These are phyloP conservation scores for Asbolus verrucosus DNA, from an alignment of 1,140 invertebrate genomes.

Conservation along the genomic window DNA sequence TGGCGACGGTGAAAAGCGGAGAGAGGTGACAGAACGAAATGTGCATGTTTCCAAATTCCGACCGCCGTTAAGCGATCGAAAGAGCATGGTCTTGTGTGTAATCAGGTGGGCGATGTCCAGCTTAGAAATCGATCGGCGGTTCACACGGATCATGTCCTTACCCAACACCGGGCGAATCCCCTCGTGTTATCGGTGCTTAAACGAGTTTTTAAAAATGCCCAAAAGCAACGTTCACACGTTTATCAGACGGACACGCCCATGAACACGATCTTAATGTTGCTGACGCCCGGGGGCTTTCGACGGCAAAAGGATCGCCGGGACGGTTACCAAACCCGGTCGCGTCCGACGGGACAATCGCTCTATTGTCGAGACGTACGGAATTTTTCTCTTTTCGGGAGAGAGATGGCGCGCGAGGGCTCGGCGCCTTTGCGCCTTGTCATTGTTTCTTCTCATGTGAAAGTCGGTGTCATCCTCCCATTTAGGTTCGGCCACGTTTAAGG, in stretches of 20 bases:
- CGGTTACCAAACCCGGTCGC: background rate
- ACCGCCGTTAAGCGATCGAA: too few species aligned
- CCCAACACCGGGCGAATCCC: background rate
- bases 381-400: too few species aligned
- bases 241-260: constrained; percentile 4
- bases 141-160: too few species aligned
- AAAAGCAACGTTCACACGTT: constrained; percentile 30
- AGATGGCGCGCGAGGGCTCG: constrained; percentile 1
- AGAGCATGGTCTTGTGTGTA: too few species aligned
- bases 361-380: too few species aligned
- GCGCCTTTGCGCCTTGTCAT: constrained; percentile 5
- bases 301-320: background rate
- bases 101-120: too few species aligned
- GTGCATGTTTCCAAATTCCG: too few species aligned
- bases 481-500: constrained; percentile 27
- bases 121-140: too few species aligned
- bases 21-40: too few species aligned
- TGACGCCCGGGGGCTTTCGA: background rate
- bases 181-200: background rate
- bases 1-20: too few species aligned
- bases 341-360: too few species aligned
- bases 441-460: constrained; percentile 27
- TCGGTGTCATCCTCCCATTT: constrained; percentile 5
- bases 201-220: constrained; percentile 24
- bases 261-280: constrained; percentile 6